Evolutionary conservation across 2,113 vertebrate species (phyloP).

Genomic region (Sterrhoptilus dennistouni): DNA sequence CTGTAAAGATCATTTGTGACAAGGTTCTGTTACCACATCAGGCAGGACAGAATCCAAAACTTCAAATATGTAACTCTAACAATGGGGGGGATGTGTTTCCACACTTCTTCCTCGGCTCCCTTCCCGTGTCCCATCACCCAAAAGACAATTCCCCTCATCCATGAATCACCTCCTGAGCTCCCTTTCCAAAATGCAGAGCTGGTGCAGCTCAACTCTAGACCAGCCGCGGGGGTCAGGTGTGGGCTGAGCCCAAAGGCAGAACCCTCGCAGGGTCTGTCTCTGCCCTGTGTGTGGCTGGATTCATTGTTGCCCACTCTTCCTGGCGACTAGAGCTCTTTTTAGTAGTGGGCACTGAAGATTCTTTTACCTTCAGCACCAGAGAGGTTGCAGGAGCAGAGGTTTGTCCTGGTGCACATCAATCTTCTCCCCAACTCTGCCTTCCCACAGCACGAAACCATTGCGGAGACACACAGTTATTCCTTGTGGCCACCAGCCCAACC

Average conservation of each 20-base stretch:
- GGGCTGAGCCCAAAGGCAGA: not conserved
- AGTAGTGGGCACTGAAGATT: accelerated
- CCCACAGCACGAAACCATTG: not conserved
- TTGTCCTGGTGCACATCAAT: not conserved
- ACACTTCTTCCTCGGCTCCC: not conserved
- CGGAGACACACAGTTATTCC: not conserved
- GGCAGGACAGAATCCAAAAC: not conserved
- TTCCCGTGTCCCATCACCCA: accelerated
- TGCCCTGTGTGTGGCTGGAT: not conserved
- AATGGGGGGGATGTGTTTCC: accelerated
- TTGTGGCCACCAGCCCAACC: not conserved
- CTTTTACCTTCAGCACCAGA: not conserved
- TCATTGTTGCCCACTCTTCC: not conserved
- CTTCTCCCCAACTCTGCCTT: not conserved
- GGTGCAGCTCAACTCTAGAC: not conserved
- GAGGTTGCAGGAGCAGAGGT: accelerated
- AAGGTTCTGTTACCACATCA: not conserved
- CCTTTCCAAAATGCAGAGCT: not conserved
- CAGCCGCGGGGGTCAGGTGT: accelerated
- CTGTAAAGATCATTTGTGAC: accelerated
- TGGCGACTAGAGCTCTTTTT: not conserved
- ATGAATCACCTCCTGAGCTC: not conserved
- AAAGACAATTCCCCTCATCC: not conserved
- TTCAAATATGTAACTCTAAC: not conserved
- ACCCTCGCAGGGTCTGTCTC: not conserved